Percentiles rank a stretch among this genome's conserved stretches.
These are phyloP conservation scores for Magallana gigas DNA, from an alignment of 1,140 invertebrate species.

Conservation along the genomic window DNA sequence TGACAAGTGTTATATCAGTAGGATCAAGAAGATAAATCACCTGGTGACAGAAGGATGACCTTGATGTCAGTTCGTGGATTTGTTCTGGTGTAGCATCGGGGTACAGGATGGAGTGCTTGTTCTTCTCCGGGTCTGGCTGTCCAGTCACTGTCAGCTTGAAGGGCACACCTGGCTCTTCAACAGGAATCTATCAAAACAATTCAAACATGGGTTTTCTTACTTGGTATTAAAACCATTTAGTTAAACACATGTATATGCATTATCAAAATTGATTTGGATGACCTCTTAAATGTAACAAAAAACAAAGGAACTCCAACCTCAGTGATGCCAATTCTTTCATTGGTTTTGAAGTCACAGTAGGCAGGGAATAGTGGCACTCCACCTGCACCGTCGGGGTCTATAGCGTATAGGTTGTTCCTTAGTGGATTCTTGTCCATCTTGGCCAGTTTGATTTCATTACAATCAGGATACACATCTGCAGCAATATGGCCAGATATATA, in stretches of 20 bases:
- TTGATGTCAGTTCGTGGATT: conserved; percentile 57
- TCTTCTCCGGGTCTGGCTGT: conserved; percentile 27
- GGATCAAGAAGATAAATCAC: conserved; percentile 26
- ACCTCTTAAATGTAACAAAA: too few relatives aligned
- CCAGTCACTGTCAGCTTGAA: conserved; percentile 38
- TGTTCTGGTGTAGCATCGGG: conserved; percentile 51
- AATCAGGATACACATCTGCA: conserved; percentile 68
- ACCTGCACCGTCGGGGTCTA: conserved; percentile 71
- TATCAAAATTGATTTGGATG: too few relatives aligned
- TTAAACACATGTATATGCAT: too few relatives aligned
- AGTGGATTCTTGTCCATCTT: conserved; percentile 43
- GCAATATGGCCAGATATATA: neutral
- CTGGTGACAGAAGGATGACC: conserved; percentile 64
- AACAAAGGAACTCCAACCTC: neutral
- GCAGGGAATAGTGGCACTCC: conserved; percentile 62
- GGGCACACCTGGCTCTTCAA: conserved; percentile 30
- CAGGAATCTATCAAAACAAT: conserved; percentile 26
- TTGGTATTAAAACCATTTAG: too few relatives aligned
- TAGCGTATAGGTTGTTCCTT: conserved; percentile 64
- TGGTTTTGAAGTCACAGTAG: conserved; percentile 66
- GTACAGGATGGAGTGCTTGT: conserved; percentile 51
- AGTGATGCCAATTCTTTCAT: conserved; percentile 66
- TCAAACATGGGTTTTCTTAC: neutral
- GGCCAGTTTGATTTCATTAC: conserved; percentile 64
- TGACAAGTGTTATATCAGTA: too few relatives aligned